These are phyloP conservation scores for Brachionus plicatilis DNA, from an alignment of 1,140 invertebrate genomes.

Conservation along the genomic window DNA sequence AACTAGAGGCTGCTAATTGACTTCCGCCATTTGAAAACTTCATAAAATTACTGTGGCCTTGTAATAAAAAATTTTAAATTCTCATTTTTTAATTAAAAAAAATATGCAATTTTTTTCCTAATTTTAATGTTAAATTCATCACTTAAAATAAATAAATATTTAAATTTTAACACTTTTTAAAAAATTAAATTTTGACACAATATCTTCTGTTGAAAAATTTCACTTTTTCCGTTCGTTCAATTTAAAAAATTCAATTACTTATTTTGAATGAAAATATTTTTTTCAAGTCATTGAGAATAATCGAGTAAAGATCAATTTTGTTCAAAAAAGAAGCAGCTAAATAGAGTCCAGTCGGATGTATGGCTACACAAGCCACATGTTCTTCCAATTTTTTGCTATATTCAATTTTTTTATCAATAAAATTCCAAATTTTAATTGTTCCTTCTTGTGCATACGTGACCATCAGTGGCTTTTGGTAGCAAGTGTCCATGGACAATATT, in stretches of 20 bases:
- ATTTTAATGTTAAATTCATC: too few species aligned
- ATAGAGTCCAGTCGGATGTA: background rate
- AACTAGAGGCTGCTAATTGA: background rate
- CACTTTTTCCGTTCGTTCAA: background rate
- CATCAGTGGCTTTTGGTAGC: conserved; percentile 7
- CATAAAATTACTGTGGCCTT: background rate
- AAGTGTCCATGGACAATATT: background rate
- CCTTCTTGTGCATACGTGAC: background rate
- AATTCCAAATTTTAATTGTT: conserved; percentile 6
- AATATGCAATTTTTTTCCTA: too few species aligned
- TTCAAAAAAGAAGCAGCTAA: conserved; percentile 2
- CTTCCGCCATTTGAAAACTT: conserved; percentile 6
- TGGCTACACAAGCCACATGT: background rate
- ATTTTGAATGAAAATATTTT: background rate
- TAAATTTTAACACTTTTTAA: too few species aligned
- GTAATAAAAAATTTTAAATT: background rate
- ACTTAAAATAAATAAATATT: too few species aligned
- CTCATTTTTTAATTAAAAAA: too few species aligned
- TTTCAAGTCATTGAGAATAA: conserved; percentile 27
- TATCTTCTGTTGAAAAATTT: background rate
- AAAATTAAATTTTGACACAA: background rate
- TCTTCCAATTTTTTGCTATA: conserved; percentile 3
- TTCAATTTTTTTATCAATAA: background rate
- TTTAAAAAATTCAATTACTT: background rate
- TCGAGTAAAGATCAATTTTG: conserved; percentile 9